Percentiles rank a stretch among this genome's conserved stretches.
Evolutionary conservation across 1,140 invertebrate genomes (phyloP).

Genomic region (Hesperophylax magnus): DNA sequence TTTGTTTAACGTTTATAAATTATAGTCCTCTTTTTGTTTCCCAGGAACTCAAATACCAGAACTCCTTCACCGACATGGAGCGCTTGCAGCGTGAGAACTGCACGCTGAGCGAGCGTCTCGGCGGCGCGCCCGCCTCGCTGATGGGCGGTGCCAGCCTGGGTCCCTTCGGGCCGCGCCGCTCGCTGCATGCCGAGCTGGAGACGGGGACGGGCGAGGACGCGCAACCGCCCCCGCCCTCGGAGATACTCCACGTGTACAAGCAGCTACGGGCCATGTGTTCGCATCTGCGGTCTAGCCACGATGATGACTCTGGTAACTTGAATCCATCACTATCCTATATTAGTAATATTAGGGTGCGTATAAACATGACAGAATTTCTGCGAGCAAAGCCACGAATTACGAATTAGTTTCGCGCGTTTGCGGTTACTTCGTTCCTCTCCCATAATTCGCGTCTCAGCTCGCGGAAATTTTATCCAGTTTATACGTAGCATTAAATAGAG

Average conservation of each 20-base stretch:
- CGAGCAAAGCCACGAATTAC: too few relatives aligned
- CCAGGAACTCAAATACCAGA: slow-evolving; percentile 72
- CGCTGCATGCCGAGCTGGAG: slow-evolving; percentile 84
- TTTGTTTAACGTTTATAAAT: too few relatives aligned
- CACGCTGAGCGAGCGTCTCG: slow-evolving; percentile 75
- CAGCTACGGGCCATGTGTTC: slow-evolving; percentile 78
- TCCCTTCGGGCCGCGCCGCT: slow-evolving; percentile 67
- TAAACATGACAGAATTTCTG: too few relatives aligned
- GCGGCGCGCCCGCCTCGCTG: slow-evolving; percentile 63
- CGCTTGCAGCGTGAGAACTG: slow-evolving; percentile 76
- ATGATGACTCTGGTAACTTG: slow-evolving; percentile 73
- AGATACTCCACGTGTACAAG: slow-evolving; percentile 77
- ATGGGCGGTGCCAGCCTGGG: slow-evolving; percentile 59
- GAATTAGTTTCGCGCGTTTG: too few relatives aligned
- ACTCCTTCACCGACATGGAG: slow-evolving; percentile 74
- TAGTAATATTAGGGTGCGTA: too few relatives aligned
- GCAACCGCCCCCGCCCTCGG: slow-evolving; percentile 75
- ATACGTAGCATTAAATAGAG: too few relatives aligned
- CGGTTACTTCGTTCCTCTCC: too few relatives aligned
- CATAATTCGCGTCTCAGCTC: too few relatives aligned
- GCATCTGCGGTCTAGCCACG: slow-evolving; percentile 80
- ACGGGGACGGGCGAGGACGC: slow-evolving; percentile 73
- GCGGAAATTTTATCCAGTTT: too few relatives aligned
- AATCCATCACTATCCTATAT: background rate
- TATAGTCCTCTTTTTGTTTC: background rate